Base-by-base conservation (phyloP, 2,113 vertebrate species). In the Cheirogaleus medius region DNA sequence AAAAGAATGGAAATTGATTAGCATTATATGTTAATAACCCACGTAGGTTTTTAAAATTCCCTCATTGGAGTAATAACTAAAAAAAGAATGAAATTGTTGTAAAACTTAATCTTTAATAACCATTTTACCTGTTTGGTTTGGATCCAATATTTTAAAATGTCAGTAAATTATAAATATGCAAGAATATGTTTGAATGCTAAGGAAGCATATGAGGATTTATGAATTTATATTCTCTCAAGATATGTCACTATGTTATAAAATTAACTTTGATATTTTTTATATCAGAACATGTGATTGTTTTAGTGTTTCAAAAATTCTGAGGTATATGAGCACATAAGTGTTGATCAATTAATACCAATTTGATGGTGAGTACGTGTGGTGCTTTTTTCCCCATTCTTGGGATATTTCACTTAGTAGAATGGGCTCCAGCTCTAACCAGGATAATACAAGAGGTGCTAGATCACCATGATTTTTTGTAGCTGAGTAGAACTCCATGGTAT, bases 211-310 rank as follows among this genome's bases (percentile, higher is more conserved):
- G 69, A 92, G 56, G 76, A 87, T 69, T 58, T 86, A 52, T 69
- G 37, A 94, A 42, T 93, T 89, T 80, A 25, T 21, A 77, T n/a
- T 91, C 34, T 85, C 8, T 81, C 39, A 95, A 81, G 15, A 17
- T 84, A 58, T 76, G 54, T 80, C 34, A 29, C 21, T 85, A 14
- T 84, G 42, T 77, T 90, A 54, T 90, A 76, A 93, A 95, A 96
- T 81, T 94, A 87, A 60, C 64, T 47, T 90, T 85, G n/a, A 29
- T 78, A 29, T 69, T 32, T 85, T 83, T 87, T 80, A 27, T 5
- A 93, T 37, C 3, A 58, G 29, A 92, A 25, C 6, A 71, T 39
- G 5, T 56, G 58, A 95, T 76, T 92, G 20, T 90, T 88, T 87
- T 49, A 87, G 69, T 54, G 13, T 90, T 81, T 89, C n/a, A 95